Base-by-base conservation (phyloP, 2,797 vertebrate genomes). In the Chaetodon trifasciatus region DNA sequence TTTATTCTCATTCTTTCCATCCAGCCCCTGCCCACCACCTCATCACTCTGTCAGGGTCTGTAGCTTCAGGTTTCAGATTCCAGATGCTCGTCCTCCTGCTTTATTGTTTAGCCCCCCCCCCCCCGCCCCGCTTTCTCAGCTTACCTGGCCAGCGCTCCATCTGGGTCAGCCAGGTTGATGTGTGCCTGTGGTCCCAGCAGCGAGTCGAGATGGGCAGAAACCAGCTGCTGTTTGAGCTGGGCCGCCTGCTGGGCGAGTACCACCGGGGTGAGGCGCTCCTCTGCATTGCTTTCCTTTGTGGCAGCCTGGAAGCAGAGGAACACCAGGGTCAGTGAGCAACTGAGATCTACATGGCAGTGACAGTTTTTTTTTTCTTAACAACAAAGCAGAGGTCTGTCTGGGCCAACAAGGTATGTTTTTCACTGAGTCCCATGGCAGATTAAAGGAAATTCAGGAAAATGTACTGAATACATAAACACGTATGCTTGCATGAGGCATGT, bases 111-210 rank as follows among this genome's bases (percentile, higher is more conserved):
- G 15, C 42, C 74, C 21, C 10, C 6, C 13, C 46, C 56, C 15
- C 17, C 74, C 21, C 10, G 4, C 13, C 46, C 56, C 15, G 15
- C 50, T 67, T 12, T 62, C 61, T 62, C 61, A 52, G 83, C 97
- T 93, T 90, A 98, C 97, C 97, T 97, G 85, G 97, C 96, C 68
- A 98, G 95, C 0, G 97, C 97, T 76, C 97, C 97, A 50, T 98
- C 97, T 0, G 97, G 97, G 92, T 98, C 97, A 0, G 96, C 95
- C 70, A 98, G 93, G 94, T 97, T 97, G 92, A 98, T 96, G 60
- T 97, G 94, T 0, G 97, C 97, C 68, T 97, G 96, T 0, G 97
- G 97, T 52, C 96, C 96, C 74, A 98, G 92, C 75, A 98, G 87
- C 24, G 96, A 96, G 87, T 97, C 97, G 16, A 97, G 92, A 74